Conservation (phyloP, 2,888 invertebrate species). For the Drosophila maculinotata region DNA sequence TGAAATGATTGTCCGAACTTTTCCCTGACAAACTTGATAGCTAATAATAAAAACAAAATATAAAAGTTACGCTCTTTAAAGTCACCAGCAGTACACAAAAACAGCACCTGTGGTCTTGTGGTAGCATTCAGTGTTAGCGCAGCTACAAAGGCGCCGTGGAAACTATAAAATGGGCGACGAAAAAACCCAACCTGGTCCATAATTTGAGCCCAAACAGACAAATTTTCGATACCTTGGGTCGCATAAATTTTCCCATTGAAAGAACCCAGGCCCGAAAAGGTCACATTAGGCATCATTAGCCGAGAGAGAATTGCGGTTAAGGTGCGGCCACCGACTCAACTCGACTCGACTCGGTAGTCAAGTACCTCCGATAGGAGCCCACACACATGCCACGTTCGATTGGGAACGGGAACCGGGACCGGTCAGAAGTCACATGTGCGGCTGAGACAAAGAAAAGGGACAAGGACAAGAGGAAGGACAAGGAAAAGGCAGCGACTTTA, state of each 20-base stretch:
- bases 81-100: constrained; percentile 8
- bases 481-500: constrained; percentile 21
- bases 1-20: background rate
- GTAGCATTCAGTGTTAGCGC: constrained; percentile 7
- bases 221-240: constrained; percentile 51
- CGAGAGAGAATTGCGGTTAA: constrained; percentile 55
- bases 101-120: constrained; percentile 54
- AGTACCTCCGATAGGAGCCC: constrained; percentile 38
- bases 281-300: constrained; percentile 72
- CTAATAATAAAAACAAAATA: background rate
- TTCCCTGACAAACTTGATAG: background rate
- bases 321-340: constrained; percentile 52
- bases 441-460: constrained; percentile 6
- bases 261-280: constrained; percentile 39
- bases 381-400: constrained; percentile 42
- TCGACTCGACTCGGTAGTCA: constrained; percentile 25
- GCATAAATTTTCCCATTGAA: constrained; percentile 72
- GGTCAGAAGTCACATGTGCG: constrained; percentile 36
- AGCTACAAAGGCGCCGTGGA: constrained; percentile 55
- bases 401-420: constrained; percentile 11
- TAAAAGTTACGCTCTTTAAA: constrained; percentile 34
- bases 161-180: constrained; percentile 54
- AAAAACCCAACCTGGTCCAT: constrained; percentile 34
- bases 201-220: constrained; percentile 60
- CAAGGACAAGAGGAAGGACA: constrained; percentile 20